Evolutionary conservation across 2,888 invertebrate genomes (phyloP).

Genomic region (Entomobrya multifasciata): DNA sequence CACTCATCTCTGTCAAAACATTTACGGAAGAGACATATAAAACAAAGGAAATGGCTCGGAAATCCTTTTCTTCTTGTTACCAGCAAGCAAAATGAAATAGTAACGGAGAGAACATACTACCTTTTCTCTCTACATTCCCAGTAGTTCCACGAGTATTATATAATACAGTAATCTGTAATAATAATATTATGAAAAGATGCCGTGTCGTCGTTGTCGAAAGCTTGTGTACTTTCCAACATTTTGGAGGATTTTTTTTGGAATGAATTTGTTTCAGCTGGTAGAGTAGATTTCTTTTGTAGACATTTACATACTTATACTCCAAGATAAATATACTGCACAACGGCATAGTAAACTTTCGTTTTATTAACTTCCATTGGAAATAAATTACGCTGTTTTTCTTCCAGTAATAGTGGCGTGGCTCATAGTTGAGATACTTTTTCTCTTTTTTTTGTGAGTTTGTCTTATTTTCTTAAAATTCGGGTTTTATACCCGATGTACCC

Average conservation of each 20-base stretch:
- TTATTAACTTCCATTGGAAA: constrained; percentile 38
- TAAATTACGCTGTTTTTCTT: constrained; percentile 33
- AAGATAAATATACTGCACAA: no score
- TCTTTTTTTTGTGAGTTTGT: neutral
- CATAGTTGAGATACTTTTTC: neutral
- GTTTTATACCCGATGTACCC: no score
- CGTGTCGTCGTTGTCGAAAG: constrained; percentile 35
- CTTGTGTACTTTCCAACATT: neutral
- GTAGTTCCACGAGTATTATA: neutral
- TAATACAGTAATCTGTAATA: constrained; percentile 27
- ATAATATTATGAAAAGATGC: constrained; percentile 26
- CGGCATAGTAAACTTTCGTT: neutral
- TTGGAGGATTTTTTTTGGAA: neutral
- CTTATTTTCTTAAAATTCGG: no score
- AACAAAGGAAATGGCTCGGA: constrained; percentile 77
- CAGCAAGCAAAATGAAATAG: neutral
- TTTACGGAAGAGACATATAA: constrained; percentile 76
- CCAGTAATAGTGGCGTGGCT: neutral
- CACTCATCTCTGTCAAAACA: constrained; percentile 76
- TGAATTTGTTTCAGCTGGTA: neutral
- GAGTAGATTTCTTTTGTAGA: neutral
- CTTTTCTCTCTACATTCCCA: neutral
- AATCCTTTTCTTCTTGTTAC: constrained; percentile 70
- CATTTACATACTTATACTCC: no score
- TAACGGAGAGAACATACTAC: neutral